Base-by-base conservation (phyloP, 1,140 invertebrate genomes). In the Gryon sp. region DNA sequence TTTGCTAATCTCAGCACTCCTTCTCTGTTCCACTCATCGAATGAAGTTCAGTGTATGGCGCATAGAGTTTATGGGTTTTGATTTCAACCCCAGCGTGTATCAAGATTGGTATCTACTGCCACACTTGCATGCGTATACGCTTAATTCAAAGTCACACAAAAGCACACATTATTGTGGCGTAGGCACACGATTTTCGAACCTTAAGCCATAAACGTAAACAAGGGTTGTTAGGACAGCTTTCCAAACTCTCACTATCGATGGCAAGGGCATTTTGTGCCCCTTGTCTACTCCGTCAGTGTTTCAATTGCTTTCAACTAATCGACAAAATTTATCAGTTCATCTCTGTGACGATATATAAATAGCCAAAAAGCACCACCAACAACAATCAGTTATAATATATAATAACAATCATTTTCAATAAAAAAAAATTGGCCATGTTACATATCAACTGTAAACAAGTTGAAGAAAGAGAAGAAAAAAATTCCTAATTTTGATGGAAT, bases 131-230 rank as follows among this genome's bases (percentile, higher is more conserved):
- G 19, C 19, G 18, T n/a, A 52, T 55, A 50, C 34, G 32, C 32
- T 36, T 46, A 32, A 65, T 55, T 28, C 60, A 7, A 20, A 75
- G 53, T 76, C 70, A 57, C 63, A 48, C 50, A 62, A 19, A 65
- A 34, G 48, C 43, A 55, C 50, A 43, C 57, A 34, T 63, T 73
- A 55, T 59, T 14, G 63, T 73, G 72, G 73, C 55, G 78, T 75
- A 76, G 45, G 65, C 83, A 84, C 81, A 80, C 81, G 84, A 83
- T 86, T 84, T 80, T 85, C 84, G 84, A 86, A 83, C 80, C 81
- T 80, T 78, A 80, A 83, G 82, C 82, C 76, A 83, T 87, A 87
- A 88, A 87, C 84, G 82, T 87, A 88, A 87, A 88, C 86, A 87
- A 88, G 86, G 86, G 83, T 83, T 86, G 84, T 88, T 87, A 83